Evolutionary conservation across 2,888 invertebrate genomes (phyloP).

Genomic region (Eilema griseolum): DNA sequence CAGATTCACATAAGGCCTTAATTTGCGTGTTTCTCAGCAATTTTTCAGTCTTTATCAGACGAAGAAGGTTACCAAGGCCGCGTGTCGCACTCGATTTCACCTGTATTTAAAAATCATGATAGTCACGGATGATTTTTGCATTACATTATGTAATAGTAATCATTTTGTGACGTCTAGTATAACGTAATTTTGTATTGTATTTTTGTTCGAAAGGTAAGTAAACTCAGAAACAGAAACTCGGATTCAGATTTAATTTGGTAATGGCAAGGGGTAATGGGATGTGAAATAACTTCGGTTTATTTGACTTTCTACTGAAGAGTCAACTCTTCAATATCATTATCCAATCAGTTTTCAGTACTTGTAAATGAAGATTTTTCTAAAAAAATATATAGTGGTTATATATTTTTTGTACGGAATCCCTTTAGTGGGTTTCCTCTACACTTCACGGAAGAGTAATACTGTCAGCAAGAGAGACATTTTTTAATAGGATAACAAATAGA

Average conservation of each 20-base stretch:
- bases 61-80: conserved; percentile 92
- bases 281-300: not conserved
- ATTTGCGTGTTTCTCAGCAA: conserved; percentile 80
- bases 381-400: no score
- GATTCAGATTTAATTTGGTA: not conserved
- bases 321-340: not conserved
- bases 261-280: no score
- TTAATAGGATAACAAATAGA: no score
- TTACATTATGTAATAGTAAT: not conserved
- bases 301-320: not conserved
- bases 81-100: conserved; percentile 92
- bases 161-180: not conserved
- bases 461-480: no score
- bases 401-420: no score
- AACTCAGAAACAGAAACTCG: no score
- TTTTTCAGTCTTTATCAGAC: conserved; percentile 86
- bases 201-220: no score
- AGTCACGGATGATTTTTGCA: conserved; percentile 3
- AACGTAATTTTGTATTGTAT: not conserved
- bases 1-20: conserved; percentile 85
- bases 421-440: no score
- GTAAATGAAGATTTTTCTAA: no score
- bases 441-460: no score
- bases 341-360: not conserved
- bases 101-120: conserved; percentile 54